These are phyloP conservation scores for Eupristina koningsbergeri DNA, from an alignment of 1,140 invertebrate genomes.

Conservation along the genomic window DNA sequence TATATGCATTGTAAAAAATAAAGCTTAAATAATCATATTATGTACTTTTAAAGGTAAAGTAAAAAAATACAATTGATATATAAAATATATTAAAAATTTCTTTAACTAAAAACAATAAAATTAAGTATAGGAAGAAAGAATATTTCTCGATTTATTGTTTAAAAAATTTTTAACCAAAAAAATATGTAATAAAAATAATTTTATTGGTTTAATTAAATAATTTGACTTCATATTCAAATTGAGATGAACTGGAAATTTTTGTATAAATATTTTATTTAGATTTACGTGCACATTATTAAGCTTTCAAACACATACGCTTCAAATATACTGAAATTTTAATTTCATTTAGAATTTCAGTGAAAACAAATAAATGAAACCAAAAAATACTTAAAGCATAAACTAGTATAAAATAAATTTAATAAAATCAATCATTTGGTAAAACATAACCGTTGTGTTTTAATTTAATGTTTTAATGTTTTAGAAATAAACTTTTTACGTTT, in stretches of 20 bases:
- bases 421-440: conserved; percentile 20
- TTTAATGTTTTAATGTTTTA: background rate
- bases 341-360: too few species aligned
- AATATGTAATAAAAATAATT: background rate
- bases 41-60: conserved; percentile 3
- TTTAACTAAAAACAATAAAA: background rate
- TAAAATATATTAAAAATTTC: too few species aligned
- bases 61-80: conserved; percentile 1
- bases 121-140: background rate
- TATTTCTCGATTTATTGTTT: background rate
- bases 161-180: background rate
- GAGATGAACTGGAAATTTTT: too few species aligned
- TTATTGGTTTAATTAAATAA: too few species aligned
- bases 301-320: background rate
- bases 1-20: conserved; percentile 17
- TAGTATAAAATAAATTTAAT: conserved; percentile 27
- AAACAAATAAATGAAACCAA: too few species aligned
- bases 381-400: too few species aligned
- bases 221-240: too few species aligned
- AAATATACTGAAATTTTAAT: too few species aligned
- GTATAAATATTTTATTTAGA: background rate
- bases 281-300: conserved; percentile 1
- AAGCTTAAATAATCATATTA: conserved; percentile 13
- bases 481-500: background rate
- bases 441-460: background rate